Conservation (phyloP, 2,888 invertebrate species). For the Steinernema scapterisci region DNA sequence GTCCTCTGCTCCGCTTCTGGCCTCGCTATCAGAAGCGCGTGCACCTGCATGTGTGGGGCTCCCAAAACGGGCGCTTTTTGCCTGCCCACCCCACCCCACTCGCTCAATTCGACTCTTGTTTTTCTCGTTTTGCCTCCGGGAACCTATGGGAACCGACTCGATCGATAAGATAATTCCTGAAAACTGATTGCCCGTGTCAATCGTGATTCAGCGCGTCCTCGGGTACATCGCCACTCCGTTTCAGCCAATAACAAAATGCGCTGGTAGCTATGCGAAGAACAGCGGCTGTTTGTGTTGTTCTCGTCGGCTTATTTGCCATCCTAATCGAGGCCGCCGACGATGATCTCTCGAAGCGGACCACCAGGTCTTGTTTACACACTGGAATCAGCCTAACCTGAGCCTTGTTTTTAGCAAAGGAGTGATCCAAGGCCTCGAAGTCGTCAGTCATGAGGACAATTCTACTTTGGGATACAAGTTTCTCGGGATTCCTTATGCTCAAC, state of each 20-base stretch:
- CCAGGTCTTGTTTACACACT: neutral
- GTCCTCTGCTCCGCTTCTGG: no score
- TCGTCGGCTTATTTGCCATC: neutral
- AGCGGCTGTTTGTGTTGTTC: neutral
- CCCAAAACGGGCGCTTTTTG: no score
- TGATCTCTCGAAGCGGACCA: neutral
- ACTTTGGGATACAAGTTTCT: slow-evolving; percentile 73
- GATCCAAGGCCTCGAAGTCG: neutral
- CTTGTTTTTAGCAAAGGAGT: neutral
- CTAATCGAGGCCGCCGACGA: neutral
- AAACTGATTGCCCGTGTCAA: no score
- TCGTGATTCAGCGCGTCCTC: slow-evolving; percentile 1
- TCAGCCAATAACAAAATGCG: slow-evolving; percentile 11
- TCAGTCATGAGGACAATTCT: neutral
- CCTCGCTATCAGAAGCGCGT: no score
- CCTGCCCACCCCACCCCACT: no score
- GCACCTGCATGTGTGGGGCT: no score
- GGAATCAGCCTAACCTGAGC: neutral
- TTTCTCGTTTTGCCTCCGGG: neutral
- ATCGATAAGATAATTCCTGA: slow-evolving; percentile 4
- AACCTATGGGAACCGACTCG: neutral
- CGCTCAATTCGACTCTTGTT: neutral
- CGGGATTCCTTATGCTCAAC: slow-evolving; percentile 91
- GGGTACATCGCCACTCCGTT: neutral
- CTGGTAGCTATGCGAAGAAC: neutral